Evolutionary conservation across 2,113 vertebrate genomes (phyloP).

Genomic region (Oceanodroma tethys): DNA sequence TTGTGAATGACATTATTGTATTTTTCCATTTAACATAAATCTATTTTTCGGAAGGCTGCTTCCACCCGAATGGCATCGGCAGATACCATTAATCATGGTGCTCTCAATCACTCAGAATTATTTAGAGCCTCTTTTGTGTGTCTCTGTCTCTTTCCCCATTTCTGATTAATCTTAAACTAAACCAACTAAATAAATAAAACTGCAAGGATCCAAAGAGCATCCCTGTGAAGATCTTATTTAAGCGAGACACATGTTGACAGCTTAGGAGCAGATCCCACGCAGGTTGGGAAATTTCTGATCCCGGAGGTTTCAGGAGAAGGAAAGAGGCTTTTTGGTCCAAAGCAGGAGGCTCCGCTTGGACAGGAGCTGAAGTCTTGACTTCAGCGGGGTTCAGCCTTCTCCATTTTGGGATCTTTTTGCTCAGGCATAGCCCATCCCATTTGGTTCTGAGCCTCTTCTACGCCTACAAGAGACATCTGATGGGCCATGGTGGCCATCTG

Average conservation of each 20-base stretch:
- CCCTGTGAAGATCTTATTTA: slow-evolving; percentile 14
- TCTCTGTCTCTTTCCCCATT: slow-evolving; percentile 20
- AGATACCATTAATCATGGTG: slow-evolving; percentile 58
- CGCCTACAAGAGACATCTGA: background rate
- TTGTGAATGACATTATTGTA: slow-evolving; percentile 59
- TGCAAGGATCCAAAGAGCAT: slow-evolving; percentile 1
- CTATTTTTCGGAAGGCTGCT: slow-evolving; percentile 56
- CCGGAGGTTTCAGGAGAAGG: background rate
- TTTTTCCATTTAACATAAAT: slow-evolving; percentile 65
- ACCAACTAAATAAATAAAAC: slow-evolving; percentile 48
- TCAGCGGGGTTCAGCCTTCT: background rate
- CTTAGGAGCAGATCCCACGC: background rate
- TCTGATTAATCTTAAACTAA: slow-evolving; percentile 62
- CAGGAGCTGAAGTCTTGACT: background rate
- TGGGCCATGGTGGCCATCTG: background rate
- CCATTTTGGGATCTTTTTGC: background rate
- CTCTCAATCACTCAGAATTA: slow-evolving; percentile 66
- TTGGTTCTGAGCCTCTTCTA: background rate
- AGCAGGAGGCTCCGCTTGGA: background rate
- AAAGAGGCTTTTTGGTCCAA: background rate
- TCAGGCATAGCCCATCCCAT: background rate
- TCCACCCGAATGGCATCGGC: slow-evolving; percentile 21
- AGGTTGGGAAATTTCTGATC: background rate
- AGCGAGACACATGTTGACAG: background rate
- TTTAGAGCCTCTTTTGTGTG: slow-evolving; percentile 51